Evolutionary conservation across 35 echinoderm and acorn worm species (phyloP), one percentile per base, ranked within the genome.

Genomic region (Anneissia japonica): DNA sequence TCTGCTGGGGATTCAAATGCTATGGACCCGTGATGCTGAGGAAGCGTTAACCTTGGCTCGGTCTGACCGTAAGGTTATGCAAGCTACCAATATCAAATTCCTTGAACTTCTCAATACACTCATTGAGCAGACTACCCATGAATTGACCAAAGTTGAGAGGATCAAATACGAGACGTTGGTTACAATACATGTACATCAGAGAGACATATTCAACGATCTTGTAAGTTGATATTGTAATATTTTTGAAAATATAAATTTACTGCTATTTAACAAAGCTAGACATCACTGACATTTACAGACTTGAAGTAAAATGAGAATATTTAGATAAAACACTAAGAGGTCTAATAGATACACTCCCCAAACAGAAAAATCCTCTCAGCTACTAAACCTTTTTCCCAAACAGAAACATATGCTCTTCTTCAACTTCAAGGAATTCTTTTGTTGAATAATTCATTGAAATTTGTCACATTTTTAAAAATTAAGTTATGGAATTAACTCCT

Each of bases 121-220:
- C 2, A 99, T 99, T 64, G 92, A 99, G 6, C 96, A 94, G 87
- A 99, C 96, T 32, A 99, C 96, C 36, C 96, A 99, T 89, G 96
- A 99, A 75, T 79, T 99, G 46, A 99, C 96, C 83, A 99, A 99
- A 79, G 86, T 94, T 36, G 96, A 99, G 73, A 81, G 96, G 34
- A 84, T 99, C 89, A 99, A 99, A 75, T 99, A 89, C 87, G 96
- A 99, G 80, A 99, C 96, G 12, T 84, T 99, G 45, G 96, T 99
- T 21, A 99, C 96, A 77, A 99, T 99, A 33, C 96, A 99, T 76
- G 96, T 99, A 2, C 96, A 99, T 90, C 96, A 99, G 83, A 94
- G 96, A 46, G 96, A 99, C 38, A 99, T 99, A 73, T 99, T 99
- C 84, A 93, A 99, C 84, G 96, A 99, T 41, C 84, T 99, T 89